Conservation (phyloP, 2,888 invertebrate genomes). For the Sipha maydis region DNA sequence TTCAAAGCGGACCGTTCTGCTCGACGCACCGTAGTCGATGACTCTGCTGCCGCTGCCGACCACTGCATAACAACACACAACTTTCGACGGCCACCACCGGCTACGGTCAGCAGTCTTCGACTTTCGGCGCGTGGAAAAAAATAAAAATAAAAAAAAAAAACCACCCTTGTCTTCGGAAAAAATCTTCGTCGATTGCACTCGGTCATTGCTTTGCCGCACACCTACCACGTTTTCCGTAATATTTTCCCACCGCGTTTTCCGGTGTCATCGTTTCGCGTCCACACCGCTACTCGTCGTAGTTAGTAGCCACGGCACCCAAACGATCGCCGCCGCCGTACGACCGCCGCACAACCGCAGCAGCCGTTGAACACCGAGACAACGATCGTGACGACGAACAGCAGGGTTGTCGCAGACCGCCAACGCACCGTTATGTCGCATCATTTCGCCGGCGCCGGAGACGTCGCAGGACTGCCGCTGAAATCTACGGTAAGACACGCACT, state of each 20-base stretch:
- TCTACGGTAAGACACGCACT: constrained; percentile 55
- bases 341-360: constrained; percentile 18
- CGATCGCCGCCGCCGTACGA: constrained; percentile 52
- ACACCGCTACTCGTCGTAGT: constrained; percentile 25
- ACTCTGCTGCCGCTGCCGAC: neutral
- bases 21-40: constrained; percentile 18
- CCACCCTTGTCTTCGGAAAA: neutral
- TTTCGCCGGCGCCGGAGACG: constrained; percentile 61
- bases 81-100: neutral
- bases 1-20: constrained; percentile 47
- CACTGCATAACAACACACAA: neutral
- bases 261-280: constrained; percentile 16
- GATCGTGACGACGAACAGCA: constrained; percentile 18
- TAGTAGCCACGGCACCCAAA: constrained; percentile 60
- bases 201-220: neutral
- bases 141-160: too few species aligned
- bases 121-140: neutral
- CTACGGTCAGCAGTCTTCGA: neutral
- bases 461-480: constrained; percentile 49
- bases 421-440: constrained; percentile 59
- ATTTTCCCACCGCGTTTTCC: neutral
- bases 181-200: neutral
- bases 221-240: neutral
- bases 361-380: neutral
- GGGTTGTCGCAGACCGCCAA: constrained; percentile 39